phyloP scores from a whole-genome alignment of 2,888 invertebrate species.

The Rapana venosa region DNA sequence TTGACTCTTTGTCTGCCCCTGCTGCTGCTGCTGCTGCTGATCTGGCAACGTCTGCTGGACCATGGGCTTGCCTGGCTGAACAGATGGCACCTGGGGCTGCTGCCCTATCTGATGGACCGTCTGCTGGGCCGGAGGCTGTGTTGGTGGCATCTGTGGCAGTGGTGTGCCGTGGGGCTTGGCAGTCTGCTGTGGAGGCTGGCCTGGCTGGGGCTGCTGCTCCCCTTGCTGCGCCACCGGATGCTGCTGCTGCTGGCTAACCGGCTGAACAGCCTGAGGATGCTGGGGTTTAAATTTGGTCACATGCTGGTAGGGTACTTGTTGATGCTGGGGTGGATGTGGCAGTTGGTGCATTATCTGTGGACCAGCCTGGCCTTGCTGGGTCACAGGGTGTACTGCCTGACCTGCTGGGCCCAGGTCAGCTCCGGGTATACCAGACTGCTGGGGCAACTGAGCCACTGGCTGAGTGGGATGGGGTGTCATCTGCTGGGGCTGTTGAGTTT shows the following conservation, averaged over 20 bases:
- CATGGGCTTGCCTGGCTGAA: neutral
- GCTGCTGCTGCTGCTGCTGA: neutral
- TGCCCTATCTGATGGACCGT: neutral
- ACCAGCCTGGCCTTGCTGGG: neutral
- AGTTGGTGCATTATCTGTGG: slow-evolving; percentile 44
- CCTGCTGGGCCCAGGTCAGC: neutral
- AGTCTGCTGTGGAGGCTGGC: neutral
- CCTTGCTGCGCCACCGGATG: slow-evolving; percentile 34
- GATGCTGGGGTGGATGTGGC: neutral
- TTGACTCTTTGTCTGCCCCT: slow-evolving; percentile 37
- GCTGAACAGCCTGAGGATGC: slow-evolving; percentile 30
- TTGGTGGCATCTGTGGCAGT: neutral
- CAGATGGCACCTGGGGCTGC: neutral
- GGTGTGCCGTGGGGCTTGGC: neutral
- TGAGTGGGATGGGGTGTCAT: neutral
- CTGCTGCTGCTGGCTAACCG: slow-evolving; percentile 14
- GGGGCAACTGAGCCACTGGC: neutral
- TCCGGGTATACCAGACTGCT: neutral
- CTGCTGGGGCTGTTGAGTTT: neutral
- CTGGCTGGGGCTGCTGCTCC: neutral
- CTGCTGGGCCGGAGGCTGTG: slow-evolving; percentile 2
- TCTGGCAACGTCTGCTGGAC: neutral
- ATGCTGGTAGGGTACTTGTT: neutral
- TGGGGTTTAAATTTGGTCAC: neutral
- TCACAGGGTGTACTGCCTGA: neutral